Conservation (phyloP, 1,140 invertebrate species). For the Drosophila quadrilineata region DNA sequence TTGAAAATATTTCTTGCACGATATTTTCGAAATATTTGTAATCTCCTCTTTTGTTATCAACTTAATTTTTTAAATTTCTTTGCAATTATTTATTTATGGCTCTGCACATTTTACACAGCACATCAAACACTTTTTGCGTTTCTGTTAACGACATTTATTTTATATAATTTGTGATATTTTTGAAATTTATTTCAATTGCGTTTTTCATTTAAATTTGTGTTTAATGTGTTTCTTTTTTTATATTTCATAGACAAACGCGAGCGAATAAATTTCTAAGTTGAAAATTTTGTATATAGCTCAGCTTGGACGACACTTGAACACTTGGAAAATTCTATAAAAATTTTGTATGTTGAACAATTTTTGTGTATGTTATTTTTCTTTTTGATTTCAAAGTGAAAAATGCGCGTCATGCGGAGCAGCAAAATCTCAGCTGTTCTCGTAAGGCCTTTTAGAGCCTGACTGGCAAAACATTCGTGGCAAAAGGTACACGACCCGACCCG, state of each 20-base stretch:
- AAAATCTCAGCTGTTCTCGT: slow-evolving; percentile 81
- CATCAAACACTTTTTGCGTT: slow-evolving; percentile 36
- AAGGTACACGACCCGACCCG: slow-evolving; percentile 82
- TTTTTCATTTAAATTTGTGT: slow-evolving; percentile 25
- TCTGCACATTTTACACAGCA: slow-evolving; percentile 41
- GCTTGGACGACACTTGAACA: slow-evolving; percentile 37
- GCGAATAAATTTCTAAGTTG: slow-evolving; percentile 26
- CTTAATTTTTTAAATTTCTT: slow-evolving; percentile 14
- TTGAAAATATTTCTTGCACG: slow-evolving; percentile 3
- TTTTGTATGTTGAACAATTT: slow-evolving; percentile 41
- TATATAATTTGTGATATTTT: too few species aligned
- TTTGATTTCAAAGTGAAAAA: too few species aligned
- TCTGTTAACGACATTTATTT: too few species aligned
- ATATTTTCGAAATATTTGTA: slow-evolving; percentile 18
- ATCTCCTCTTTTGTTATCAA: slow-evolving; percentile 11
- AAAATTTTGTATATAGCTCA: slow-evolving; percentile 22
- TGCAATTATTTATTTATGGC: slow-evolving; percentile 26
- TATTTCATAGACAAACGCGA: slow-evolving; percentile 22
- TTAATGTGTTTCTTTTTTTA: slow-evolving; percentile 18
- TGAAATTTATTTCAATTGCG: slow-evolving; percentile 14
- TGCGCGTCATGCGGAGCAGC: slow-evolving; percentile 80
- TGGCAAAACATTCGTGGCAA: slow-evolving; percentile 82
- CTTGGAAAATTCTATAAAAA: slow-evolving; percentile 48
- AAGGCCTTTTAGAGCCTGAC: slow-evolving; percentile 82
- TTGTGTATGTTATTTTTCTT: too few species aligned